Percentiles rank a stretch among this genome's conserved stretches.
phyloP scores from a whole-genome alignment of 2,888 invertebrate genomes.

The Tethea ocularis region DNA sequence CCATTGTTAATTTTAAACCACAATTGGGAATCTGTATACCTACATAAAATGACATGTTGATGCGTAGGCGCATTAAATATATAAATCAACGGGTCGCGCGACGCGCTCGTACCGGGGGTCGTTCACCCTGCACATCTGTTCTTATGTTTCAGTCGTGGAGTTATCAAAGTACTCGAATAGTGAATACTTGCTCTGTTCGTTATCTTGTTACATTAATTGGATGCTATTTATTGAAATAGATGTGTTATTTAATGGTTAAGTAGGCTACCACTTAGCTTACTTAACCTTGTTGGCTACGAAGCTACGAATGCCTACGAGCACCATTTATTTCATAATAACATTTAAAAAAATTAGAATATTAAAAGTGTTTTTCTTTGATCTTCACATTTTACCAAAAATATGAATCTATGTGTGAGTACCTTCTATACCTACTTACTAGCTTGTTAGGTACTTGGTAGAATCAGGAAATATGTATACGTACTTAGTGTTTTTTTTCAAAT shows the following conservation, averaged over 20 bases:
- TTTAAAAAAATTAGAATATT: no score
- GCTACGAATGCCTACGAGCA: neutral
- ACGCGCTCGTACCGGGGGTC: constrained; percentile 56
- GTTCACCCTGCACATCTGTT: constrained; percentile 80
- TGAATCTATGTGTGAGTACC: no score
- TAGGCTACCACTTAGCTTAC: neutral
- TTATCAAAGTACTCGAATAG: constrained; percentile 62
- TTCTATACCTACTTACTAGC: no score
- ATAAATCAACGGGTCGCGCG: constrained; percentile 55
- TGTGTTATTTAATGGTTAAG: neutral
- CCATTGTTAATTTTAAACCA: constrained; percentile 27
- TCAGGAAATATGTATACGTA: no score
- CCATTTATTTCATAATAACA: no score
- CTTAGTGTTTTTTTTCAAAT: no score
- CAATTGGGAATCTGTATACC: constrained; percentile 44
- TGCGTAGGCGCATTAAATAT: constrained; percentile 60
- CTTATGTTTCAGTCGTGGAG: constrained; percentile 71
- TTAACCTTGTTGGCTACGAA: neutral
- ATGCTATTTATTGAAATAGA: constrained; percentile 14
- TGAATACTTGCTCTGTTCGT: constrained; percentile 34
- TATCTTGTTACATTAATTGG: constrained; percentile 24
- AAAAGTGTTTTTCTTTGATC: no score
- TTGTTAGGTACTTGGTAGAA: no score
- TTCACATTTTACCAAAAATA: no score
- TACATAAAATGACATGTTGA: constrained; percentile 44